phyloP scores from a whole-genome alignment of 2,888 invertebrate species.

The Pseudococcus longispinus region DNA sequence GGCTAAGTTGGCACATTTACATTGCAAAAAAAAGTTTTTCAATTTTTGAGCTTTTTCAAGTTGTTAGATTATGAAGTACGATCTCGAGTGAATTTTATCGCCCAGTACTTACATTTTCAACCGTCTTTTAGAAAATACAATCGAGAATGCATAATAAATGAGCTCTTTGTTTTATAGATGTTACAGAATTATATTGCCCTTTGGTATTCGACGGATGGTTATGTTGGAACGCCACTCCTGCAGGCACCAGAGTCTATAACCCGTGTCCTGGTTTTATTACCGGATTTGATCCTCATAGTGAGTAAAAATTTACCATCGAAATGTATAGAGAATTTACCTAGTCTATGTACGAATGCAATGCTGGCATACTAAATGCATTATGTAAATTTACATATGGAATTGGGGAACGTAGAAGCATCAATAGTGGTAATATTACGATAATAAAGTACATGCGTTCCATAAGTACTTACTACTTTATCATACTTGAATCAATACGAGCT shows the following conservation, averaged over 20 bases:
- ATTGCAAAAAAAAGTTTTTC: too few species aligned
- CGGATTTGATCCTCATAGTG: constrained; percentile 71
- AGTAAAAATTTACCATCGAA: constrained; percentile 61
- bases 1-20: too few species aligned
- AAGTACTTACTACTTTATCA: neutral
- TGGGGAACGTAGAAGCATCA: neutral
- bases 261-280: constrained; percentile 74
- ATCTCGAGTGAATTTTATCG: too few species aligned
- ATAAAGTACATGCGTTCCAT: neutral
- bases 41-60: too few species aligned
- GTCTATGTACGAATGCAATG: neutral
- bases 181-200: constrained; percentile 66
- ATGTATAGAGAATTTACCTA: neutral
- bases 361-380: neutral
- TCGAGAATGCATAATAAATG: neutral
- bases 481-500: neutral
- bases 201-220: constrained; percentile 78
- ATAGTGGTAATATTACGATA: neutral
- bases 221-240: constrained; percentile 82
- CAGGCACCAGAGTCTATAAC: constrained; percentile 71
- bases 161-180: constrained; percentile 28
- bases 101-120: too few species aligned
- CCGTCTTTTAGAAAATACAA: too few species aligned
- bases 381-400: neutral
- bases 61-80: too few species aligned